Conservation (phyloP, 1,140 invertebrate genomes). For the Drosophila gunungcola region DNA sequence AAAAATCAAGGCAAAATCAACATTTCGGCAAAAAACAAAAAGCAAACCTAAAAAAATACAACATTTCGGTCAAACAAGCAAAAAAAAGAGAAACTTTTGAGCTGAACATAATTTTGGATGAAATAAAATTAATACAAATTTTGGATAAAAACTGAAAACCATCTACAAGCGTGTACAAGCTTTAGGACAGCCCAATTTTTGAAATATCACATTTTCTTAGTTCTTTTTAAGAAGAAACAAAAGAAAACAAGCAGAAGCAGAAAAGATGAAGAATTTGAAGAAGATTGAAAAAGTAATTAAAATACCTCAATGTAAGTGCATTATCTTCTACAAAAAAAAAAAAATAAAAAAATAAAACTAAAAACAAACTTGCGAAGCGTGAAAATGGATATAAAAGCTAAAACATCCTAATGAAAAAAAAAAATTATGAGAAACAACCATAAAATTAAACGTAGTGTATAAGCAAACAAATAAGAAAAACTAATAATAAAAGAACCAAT, state of each 20-base stretch:
- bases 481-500: slow-evolving; percentile 17
- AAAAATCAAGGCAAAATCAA: slow-evolving; percentile 53
- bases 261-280: slow-evolving; percentile 58
- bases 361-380: slow-evolving; percentile 34
- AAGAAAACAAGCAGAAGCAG: slow-evolving; percentile 40
- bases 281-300: slow-evolving; percentile 83
- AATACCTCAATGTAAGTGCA: slow-evolving; percentile 83
- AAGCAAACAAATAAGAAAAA: slow-evolving; percentile 28
- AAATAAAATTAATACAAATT: slow-evolving; percentile 29
- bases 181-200: slow-evolving; percentile 47
- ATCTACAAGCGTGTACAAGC: slow-evolving; percentile 51
- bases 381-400: slow-evolving; percentile 50
- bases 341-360: slow-evolving; percentile 24
- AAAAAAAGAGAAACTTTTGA: slow-evolving; percentile 48
- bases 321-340: slow-evolving; percentile 75
- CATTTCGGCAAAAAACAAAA: slow-evolving; percentile 69
- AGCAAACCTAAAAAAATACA: slow-evolving; percentile 18
- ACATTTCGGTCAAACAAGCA: slow-evolving; percentile 44
- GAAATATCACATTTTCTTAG: slow-evolving; percentile 37
- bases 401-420: slow-evolving; percentile 36
- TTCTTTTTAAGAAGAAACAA: slow-evolving; percentile 38
- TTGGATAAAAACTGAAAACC: slow-evolving; percentile 32
- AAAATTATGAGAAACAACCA: slow-evolving; percentile 7
- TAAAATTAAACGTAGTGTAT: slow-evolving; percentile 36
- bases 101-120: slow-evolving; percentile 41